A percentile compares a stretch with the other conserved stretches of the same genome.
Conservation (phyloP, 2,797 vertebrate species). For the Carduelis carduelis region DNA sequence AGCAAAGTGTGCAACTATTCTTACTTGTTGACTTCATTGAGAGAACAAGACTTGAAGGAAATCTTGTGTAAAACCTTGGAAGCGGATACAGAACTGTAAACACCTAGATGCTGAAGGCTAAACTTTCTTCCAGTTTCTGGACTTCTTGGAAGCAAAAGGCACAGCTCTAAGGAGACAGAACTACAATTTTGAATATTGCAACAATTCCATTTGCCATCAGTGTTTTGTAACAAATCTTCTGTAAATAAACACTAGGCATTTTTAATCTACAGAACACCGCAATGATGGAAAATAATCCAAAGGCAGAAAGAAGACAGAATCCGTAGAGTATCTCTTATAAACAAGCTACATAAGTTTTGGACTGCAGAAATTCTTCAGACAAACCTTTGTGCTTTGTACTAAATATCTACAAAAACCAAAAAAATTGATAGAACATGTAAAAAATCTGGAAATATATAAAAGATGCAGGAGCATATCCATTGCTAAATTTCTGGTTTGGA, state of each 20-base stretch:
- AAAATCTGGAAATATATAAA: neutral
- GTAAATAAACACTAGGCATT: neutral
- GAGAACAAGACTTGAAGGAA: neutral
- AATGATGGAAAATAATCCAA: neutral
- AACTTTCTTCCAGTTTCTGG: neutral
- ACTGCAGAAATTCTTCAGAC: neutral
- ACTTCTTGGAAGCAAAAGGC: neutral
- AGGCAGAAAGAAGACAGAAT: neutral
- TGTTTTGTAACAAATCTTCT: neutral
- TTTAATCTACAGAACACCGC: neutral
- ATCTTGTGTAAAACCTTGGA: neutral
- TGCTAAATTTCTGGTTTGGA: neutral
- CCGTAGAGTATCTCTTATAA: neutral
- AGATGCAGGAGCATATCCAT: neutral
- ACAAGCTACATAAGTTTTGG: neutral
- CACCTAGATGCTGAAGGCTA: neutral
- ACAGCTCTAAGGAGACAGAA: neutral
- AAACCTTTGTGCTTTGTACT: neutral
- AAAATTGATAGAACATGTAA: neutral
- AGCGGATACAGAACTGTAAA: neutral
- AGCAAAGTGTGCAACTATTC: fast-evolving
- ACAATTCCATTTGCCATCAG: neutral
- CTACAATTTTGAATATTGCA: neutral
- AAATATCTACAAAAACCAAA: neutral
- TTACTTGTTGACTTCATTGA: neutral